Evolutionary conservation across 2,113 vertebrate species (phyloP).

Genomic region (Ramphastos sulfuratus): DNA sequence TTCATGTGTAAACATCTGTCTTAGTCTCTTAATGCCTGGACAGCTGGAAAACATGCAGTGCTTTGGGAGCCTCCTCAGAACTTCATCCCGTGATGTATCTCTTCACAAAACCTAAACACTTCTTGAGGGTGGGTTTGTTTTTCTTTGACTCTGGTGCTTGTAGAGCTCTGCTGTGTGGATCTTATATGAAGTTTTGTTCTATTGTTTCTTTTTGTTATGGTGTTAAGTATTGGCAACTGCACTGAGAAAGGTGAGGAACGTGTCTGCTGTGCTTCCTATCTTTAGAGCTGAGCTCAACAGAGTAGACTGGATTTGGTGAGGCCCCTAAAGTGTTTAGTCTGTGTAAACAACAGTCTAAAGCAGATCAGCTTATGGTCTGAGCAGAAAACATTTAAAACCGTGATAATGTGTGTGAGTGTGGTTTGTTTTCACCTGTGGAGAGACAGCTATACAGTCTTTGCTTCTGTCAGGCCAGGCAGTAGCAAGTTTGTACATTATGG

Average conservation of each 20-base stretch:
- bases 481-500: not conserved
- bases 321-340: not conserved
- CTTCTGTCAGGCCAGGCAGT: not conserved
- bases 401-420: not conserved
- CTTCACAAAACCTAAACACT: not conserved
- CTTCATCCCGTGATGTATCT: not conserved
- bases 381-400: not conserved
- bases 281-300: not conserved
- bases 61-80: not conserved
- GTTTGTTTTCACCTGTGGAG: not conserved
- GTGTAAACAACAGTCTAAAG: not conserved
- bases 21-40: not conserved
- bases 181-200: not conserved
- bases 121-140: not conserved
- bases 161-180: not conserved
- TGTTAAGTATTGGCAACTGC: not conserved
- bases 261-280: not conserved
- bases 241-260: not conserved
- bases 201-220: not conserved
- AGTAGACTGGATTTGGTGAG: not conserved
- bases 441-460: not conserved
- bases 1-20: conserved; percentile 27
- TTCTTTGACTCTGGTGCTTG: not conserved
- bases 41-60: not conserved
- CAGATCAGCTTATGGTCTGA: not conserved